phyloP scores from a whole-genome alignment of 2,113 vertebrate genomes.

The Mustela nigripes region DNA sequence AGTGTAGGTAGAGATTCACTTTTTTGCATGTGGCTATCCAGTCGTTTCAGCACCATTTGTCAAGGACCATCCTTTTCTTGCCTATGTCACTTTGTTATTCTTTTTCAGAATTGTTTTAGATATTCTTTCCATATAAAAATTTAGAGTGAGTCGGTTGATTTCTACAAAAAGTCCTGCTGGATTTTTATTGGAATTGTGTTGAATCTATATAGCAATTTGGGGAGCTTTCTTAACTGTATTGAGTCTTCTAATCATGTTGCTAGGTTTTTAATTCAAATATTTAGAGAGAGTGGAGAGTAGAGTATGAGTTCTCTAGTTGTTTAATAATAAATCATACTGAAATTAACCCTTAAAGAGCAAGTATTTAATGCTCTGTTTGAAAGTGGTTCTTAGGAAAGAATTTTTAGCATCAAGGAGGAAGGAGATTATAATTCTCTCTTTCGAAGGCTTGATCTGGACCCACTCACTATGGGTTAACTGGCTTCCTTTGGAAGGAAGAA shows the following conservation, averaged over 20 bases:
- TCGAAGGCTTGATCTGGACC: not conserved
- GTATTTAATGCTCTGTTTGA: not conserved
- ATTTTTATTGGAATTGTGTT: not conserved
- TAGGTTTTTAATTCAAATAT: conserved; percentile 11
- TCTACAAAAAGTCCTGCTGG: not conserved
- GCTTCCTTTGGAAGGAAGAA: not conserved
- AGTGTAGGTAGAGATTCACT: not conserved
- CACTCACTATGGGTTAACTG: not conserved
- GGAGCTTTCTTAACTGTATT: not conserved
- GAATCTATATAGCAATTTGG: not conserved
- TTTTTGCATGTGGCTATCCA: not conserved
- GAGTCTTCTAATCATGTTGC: not conserved
- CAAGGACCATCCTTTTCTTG: not conserved
- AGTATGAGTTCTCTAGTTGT: not conserved
- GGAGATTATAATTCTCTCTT: not conserved
- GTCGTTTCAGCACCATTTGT: not conserved
- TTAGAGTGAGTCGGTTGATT: not conserved
- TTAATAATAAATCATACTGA: not conserved
- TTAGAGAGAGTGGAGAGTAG: not conserved
- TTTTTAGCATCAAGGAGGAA: not conserved
- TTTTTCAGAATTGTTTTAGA: conserved; percentile 14
- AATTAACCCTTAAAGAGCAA: not conserved
- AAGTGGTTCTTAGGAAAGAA: not conserved
- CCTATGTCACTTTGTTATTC: not conserved
- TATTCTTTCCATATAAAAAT: not conserved